Conservation (phyloP, 2,113 vertebrate species). For the Oryzias celebensis region DNA sequence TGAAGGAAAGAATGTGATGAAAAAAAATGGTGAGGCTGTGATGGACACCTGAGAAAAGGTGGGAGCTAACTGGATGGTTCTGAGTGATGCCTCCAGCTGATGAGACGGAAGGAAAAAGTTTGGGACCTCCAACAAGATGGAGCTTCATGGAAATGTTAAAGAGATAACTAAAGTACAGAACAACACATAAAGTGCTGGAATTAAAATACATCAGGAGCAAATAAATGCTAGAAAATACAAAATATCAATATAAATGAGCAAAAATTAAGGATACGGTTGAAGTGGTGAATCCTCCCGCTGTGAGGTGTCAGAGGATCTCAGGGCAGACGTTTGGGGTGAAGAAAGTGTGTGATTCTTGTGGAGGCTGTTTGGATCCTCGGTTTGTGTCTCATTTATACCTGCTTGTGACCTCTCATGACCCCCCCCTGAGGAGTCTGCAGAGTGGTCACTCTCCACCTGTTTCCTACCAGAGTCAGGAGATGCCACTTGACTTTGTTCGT, state of each 20-base stretch:
- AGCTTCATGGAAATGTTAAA: constrained; percentile 78
- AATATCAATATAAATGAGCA: neutral
- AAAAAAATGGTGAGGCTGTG: neutral
- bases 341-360: constrained; percentile 1
- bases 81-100: constrained; percentile 89
- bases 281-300: constrained; percentile 17
- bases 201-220: neutral
- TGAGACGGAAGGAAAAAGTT: constrained; percentile 92
- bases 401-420: constrained; percentile 7
- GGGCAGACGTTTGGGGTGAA: neutral
- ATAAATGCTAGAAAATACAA: neutral
- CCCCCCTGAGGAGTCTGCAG: constrained; percentile 24
- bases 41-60: constrained; percentile 59
- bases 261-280: constrained; percentile 84
- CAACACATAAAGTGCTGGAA: no score
- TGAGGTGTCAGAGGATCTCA: constrained; percentile 4
- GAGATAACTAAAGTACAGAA: constrained; percentile 10
- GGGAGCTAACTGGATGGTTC: constrained; percentile 79
- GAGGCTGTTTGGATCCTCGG: neutral
- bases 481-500: neutral
- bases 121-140: constrained; percentile 76
- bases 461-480: neutral
- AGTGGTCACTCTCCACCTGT: constrained; percentile 15
- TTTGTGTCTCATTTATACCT: constrained; percentile 1
- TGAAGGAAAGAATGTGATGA: neutral